Evolutionary conservation across 35 echinoderm and acorn worm genomes (phyloP).

Genomic region (Chiridota heheva): DNA sequence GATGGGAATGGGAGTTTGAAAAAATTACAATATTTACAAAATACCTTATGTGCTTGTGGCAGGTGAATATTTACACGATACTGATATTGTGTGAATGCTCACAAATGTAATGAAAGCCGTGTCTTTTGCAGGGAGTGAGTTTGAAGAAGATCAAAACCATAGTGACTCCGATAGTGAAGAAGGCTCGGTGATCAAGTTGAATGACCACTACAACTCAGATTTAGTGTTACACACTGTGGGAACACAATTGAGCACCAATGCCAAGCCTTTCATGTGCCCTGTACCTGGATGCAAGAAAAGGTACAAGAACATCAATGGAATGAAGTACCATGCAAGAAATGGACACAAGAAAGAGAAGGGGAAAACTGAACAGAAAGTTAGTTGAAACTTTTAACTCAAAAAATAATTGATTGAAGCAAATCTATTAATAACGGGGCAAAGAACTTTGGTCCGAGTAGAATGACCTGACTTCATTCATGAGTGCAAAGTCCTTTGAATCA

Average conservation of each 20-base stretch:
- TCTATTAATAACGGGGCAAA: no score
- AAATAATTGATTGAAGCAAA: neutral
- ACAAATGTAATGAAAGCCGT: no score
- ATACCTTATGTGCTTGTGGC: no score
- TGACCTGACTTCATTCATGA: no score
- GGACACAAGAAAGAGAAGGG: conserved; percentile 92
- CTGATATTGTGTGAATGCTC: no score
- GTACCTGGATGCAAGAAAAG: conserved; percentile 97
- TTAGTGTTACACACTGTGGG: conserved; percentile 73
- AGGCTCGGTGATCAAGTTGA: conserved; percentile 70
- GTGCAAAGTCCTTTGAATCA: no score
- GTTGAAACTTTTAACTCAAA: neutral
- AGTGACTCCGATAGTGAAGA: conserved; percentile 92
- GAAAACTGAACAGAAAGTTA: conserved; percentile 31
- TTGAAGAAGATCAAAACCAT: conserved; percentile 68
- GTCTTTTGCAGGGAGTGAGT: no score
- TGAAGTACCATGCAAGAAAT: conserved; percentile 98
- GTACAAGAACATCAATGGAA: conserved; percentile 98
- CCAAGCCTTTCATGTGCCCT: conserved; percentile 91
- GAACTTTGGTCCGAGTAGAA: no score
- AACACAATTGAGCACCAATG: conserved; percentile 48
- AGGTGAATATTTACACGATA: no score
- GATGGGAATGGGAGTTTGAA: no score
- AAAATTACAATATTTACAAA: no score
- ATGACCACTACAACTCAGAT: conserved; percentile 78